Evolutionary conservation across 1,140 invertebrate species (phyloP), one percentile per base, ranked within the genome.

Genomic region (Steinernema khuongi): DNA sequence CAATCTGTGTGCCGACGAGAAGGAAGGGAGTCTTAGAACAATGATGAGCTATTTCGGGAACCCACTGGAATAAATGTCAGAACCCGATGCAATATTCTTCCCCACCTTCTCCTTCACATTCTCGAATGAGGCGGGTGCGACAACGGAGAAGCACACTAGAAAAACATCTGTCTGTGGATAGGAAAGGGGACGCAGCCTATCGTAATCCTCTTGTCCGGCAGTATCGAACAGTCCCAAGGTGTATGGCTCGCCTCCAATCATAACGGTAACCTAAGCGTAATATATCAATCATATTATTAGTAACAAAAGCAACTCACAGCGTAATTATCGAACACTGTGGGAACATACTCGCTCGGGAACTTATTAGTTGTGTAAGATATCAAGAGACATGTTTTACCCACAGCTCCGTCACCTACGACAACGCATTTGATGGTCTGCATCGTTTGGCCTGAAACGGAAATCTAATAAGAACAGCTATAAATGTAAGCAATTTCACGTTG

Each of bases 151-250:
- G 88, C 95, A 97, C 67, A 99, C 94, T 75, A 99, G 91, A 88
- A 99, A 99, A 70, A 99, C 95, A 87, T 98, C 95, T 50, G 94
- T 97, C 87, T 99, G 96, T 80, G 96, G 96, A 89, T 99, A 99
- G 87, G 94, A 96, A 68, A 99, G 88, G 28, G 96, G 96, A 84
- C 96, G 89, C 79, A 98, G 88, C 32, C 96, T 90, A 87, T 89
- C 88, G 77, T 84, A 85, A 70, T 81, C 81, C 75, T 85, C 78
- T 82, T 88, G 89, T 91, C 91, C 94, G 84, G 94, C 94, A 85
- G 94, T 97, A 89, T 97, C 94, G 89, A 97, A 97, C 76, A 98
- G 88, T 80, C 96, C 96, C 83, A 99, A 88, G 67, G 96, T 98
- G 85, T 99, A 99, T 14, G 96, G 96, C 86, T 99, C 96, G 33